These are phyloP conservation scores for Brachyhypopomus gauderio DNA, from an alignment of 2,113 vertebrate species.

Conservation along the genomic window DNA sequence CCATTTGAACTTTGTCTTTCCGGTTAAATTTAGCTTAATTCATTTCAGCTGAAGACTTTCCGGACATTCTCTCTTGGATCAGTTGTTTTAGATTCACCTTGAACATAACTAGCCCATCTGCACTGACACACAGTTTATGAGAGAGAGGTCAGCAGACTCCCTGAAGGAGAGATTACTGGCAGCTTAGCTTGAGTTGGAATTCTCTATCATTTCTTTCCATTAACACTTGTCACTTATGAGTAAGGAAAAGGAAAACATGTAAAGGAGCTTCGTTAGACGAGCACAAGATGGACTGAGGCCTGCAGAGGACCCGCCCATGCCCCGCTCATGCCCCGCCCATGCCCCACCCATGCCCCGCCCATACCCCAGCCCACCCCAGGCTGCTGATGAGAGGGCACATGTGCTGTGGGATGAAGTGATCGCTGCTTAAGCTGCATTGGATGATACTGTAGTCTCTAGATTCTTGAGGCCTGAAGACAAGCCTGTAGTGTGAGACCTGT, in stretches of 20 bases:
- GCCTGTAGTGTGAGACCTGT: neutral
- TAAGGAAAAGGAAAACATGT: conserved; percentile 42
- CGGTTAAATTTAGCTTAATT: neutral
- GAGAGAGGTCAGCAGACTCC: conserved; percentile 24
- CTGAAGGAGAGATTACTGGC: conserved; percentile 31
- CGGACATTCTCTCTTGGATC: neutral
- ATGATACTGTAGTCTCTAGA: neutral
- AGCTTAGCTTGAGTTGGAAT: conserved; percentile 29
- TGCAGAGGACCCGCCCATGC: neutral
- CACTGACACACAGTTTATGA: conserved; percentile 36
- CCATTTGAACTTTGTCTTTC: conserved; percentile 18
- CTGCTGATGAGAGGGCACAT: conserved; percentile 24
- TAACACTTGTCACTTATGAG: conserved; percentile 37
- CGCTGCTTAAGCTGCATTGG: conserved; percentile 5
- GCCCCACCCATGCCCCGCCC: neutral
- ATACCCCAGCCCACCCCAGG: conserved; percentile 20
- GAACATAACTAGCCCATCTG: conserved; percentile 17
- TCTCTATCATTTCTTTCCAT: conserved; percentile 25
- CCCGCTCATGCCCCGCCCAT: neutral
- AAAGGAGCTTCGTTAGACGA: conserved; percentile 28
- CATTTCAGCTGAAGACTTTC: conserved; percentile 10
- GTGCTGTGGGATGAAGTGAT: neutral
- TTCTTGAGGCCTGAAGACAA: neutral
- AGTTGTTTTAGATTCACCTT: conserved; percentile 22
- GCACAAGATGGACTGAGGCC: neutral